Conservation (phyloP, 2,888 invertebrate species). For the Melanophora roralis region DNA sequence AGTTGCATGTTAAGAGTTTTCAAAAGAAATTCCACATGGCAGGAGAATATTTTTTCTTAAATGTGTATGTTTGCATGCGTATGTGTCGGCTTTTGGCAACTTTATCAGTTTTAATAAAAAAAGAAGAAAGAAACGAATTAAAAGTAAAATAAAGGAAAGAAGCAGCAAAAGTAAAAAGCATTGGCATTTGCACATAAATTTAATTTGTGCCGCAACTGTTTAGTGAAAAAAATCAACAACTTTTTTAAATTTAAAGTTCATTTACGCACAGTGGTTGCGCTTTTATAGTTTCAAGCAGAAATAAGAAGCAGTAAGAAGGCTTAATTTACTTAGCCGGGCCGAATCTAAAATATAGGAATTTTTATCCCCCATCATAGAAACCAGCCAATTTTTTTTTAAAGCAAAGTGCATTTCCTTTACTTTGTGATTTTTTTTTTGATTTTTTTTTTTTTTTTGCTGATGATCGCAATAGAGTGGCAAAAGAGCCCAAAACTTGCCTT, state of each 20-base stretch:
- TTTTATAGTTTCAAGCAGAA: background rate
- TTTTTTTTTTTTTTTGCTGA: too few species aligned
- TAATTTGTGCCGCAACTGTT: conserved; percentile 60
- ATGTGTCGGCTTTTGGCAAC: conserved; percentile 39
- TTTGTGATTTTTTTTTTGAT: too few species aligned
- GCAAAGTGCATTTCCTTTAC: too few species aligned
- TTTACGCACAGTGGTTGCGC: conserved; percentile 18
- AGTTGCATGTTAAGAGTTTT: conserved; percentile 50
- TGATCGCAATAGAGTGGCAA: too few species aligned
- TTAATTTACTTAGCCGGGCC: too few species aligned
- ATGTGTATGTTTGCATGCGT: conserved; percentile 10
- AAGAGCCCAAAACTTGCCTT: too few species aligned
- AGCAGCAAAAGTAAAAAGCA: conserved; percentile 38
- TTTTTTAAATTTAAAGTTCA: conserved; percentile 42
- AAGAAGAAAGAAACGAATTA: background rate
- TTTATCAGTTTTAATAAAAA: conserved; percentile 31
- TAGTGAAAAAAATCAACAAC: conserved; percentile 55
- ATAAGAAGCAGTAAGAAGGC: background rate
- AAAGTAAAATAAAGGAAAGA: background rate
- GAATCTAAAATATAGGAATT: too few species aligned
- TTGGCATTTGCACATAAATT: conserved; percentile 60
- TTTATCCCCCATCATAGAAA: too few species aligned
- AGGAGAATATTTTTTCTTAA: conserved; percentile 11
- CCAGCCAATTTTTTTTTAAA: too few species aligned
- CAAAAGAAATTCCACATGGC: conserved; percentile 60